These are phyloP conservation scores for Caenorhabditis plicata DNA, from an alignment of 2,888 invertebrate genomes.

Conservation along the genomic window DNA sequence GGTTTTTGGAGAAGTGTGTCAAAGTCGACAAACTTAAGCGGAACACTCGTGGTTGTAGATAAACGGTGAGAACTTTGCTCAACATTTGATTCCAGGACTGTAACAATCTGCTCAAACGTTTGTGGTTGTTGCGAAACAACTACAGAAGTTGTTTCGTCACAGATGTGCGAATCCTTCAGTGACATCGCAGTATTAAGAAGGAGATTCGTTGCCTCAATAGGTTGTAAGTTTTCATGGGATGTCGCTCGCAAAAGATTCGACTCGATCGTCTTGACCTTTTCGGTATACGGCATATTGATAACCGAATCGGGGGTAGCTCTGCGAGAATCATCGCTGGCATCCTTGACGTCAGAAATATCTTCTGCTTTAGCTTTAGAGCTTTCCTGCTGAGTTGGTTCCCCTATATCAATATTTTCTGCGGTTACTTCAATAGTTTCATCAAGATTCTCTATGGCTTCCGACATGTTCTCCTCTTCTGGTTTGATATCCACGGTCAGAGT, in stretches of 20 bases:
- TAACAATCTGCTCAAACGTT: slow-evolving; percentile 46
- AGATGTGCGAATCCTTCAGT: slow-evolving; percentile 45
- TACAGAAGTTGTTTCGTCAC: slow-evolving; percentile 44
- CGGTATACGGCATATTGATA: slow-evolving; percentile 28
- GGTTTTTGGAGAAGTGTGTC: slow-evolving; percentile 50
- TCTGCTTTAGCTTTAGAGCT: too few species aligned
- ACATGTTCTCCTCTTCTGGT: not conserved
- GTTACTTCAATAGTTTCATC: not conserved
- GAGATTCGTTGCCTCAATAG: slow-evolving; percentile 40
- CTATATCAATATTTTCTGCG: not conserved
- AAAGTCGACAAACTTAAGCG: slow-evolving; percentile 45
- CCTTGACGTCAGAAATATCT: too few species aligned
- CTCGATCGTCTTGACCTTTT: slow-evolving; percentile 28
- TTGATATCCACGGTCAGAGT: not conserved
- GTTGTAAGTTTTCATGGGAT: slow-evolving; percentile 26
- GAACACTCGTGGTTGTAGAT: slow-evolving; percentile 20
- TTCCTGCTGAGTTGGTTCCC: too few species aligned
- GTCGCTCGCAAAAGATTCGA: slow-evolving; percentile 22
- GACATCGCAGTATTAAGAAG: slow-evolving; percentile 43
- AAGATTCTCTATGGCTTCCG: too few species aligned
- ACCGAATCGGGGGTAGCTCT: slow-evolving; percentile 4
- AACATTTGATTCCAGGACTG: slow-evolving; percentile 44
- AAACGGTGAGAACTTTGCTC: slow-evolving; percentile 19
- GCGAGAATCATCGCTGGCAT: too few species aligned
- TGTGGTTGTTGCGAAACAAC: slow-evolving; percentile 46